A percentile compares a stretch with the other conserved stretches of the same genome.
Conservation (phyloP, 2,113 vertebrate genomes). For the Castor canadensis region DNA sequence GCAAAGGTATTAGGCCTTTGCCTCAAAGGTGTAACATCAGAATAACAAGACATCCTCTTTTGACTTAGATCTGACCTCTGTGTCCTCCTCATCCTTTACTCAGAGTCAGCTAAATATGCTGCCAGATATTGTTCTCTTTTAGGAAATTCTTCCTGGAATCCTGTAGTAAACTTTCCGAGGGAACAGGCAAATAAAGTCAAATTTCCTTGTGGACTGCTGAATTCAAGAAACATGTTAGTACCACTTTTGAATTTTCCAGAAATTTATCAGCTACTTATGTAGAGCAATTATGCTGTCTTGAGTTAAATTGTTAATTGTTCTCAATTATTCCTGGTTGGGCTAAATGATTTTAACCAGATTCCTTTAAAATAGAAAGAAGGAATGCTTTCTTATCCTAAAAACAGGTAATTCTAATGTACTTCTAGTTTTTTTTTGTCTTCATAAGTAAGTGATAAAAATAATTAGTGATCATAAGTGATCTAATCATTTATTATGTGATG, state of each 20-base stretch:
- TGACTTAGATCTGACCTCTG: constrained; percentile 80
- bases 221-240: constrained; percentile 76
- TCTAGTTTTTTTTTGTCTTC: constrained; percentile 36
- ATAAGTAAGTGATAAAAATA: constrained; percentile 31
- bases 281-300: constrained; percentile 67
- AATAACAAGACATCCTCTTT: constrained; percentile 79
- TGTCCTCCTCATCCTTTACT: constrained; percentile 80
- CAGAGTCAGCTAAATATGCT: constrained; percentile 75
- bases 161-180: constrained; percentile 81
- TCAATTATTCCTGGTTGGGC: constrained; percentile 38
- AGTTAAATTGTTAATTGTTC: constrained; percentile 68
- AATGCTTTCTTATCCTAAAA: not conserved
- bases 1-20: constrained; percentile 81
- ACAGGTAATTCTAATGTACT: not conserved
- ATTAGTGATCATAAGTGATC: constrained; percentile 35
- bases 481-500: not conserved
- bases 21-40: constrained; percentile 80
- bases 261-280: constrained; percentile 75
- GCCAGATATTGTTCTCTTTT: constrained; percentile 84
- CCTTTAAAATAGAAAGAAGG: constrained; percentile 44
- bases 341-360: constrained; percentile 49
- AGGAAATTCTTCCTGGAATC: constrained; percentile 86
- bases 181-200: constrained; percentile 84
- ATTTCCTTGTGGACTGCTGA: constrained; percentile 82
- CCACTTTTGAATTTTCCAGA: constrained; percentile 77